These are phyloP conservation scores for Pluvianellus socialis DNA, from an alignment of 2,113 vertebrate species.

Conservation along the genomic window DNA sequence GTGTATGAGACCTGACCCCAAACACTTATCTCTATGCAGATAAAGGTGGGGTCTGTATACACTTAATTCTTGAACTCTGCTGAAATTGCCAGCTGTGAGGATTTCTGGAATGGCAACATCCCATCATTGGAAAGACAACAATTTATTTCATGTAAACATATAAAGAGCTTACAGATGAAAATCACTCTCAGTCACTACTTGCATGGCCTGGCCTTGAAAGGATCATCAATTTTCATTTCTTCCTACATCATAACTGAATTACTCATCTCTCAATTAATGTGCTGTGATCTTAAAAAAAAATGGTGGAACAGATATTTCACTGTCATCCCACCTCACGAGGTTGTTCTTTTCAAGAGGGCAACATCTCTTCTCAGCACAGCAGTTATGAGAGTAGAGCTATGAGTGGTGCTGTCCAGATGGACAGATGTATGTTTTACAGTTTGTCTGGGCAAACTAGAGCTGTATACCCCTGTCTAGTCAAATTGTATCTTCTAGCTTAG, in stretches of 20 bases:
- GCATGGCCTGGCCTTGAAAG: background rate
- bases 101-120: background rate
- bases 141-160: background rate
- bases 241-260: background rate
- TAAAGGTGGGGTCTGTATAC: background rate
- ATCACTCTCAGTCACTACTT: background rate
- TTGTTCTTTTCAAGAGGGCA: background rate
- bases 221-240: background rate
- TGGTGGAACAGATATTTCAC: background rate
- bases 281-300: background rate
- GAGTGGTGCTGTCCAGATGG: background rate
- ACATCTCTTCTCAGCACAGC: background rate
- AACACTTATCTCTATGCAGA: background rate
- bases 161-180: background rate
- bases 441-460: background rate
- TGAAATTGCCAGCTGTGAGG: background rate
- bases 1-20: background rate
- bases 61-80: background rate
- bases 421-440: background rate
- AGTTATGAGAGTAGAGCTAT: background rate
- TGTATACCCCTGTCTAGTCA: background rate
- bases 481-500: background rate
- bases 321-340: background rate
- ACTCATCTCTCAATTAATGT: background rate
- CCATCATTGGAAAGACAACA: background rate